These are phyloP conservation scores for Diadumene lineata DNA, from an alignment of 92 coral and sea anemone genomes.

Conservation along the genomic window DNA sequence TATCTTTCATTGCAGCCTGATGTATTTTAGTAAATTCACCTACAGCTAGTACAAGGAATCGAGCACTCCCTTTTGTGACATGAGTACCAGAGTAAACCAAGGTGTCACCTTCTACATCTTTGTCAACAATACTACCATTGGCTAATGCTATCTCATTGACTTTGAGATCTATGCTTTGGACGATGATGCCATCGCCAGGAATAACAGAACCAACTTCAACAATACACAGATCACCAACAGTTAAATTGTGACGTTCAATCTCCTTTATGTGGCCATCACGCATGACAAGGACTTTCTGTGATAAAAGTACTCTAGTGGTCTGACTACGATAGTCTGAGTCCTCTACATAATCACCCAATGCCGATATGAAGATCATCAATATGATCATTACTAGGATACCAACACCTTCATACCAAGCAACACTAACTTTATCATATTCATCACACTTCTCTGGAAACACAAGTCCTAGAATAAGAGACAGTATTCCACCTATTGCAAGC, in stretches of 20 bases:
- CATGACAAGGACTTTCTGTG: constrained; percentile 74
- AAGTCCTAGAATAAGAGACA: constrained; percentile 66
- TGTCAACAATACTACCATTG: constrained; percentile 50
- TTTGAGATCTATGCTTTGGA: constrained; percentile 77
- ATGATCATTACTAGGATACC: constrained; percentile 82
- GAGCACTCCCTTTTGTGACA: constrained; percentile 89
- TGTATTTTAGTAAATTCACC: constrained; percentile 59
- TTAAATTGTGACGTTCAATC: constrained; percentile 58
- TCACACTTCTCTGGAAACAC: constrained; percentile 71
- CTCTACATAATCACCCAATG: constrained; percentile 82
- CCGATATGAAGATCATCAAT: constrained; percentile 74
- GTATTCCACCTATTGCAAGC: constrained; percentile 56
- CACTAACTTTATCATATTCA: constrained; percentile 49
- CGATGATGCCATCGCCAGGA: constrained; percentile 92
- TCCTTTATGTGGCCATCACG: constrained; percentile 48
- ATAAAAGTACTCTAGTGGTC: constrained; percentile 66
- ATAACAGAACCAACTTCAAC: constrained; percentile 81
- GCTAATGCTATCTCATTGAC: constrained; percentile 77
- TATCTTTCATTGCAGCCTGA: constrained; percentile 11
- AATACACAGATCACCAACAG: constrained; percentile 91
- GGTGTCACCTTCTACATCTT: constrained; percentile 46
- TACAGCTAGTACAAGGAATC: constrained; percentile 82
- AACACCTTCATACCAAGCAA: constrained; percentile 95
- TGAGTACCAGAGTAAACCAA: constrained; percentile 87
- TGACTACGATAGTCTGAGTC: constrained; percentile 80